Evolutionary conservation across 2,797 vertebrate genomes (phyloP).

Genomic region (Danio kyathit): DNA sequence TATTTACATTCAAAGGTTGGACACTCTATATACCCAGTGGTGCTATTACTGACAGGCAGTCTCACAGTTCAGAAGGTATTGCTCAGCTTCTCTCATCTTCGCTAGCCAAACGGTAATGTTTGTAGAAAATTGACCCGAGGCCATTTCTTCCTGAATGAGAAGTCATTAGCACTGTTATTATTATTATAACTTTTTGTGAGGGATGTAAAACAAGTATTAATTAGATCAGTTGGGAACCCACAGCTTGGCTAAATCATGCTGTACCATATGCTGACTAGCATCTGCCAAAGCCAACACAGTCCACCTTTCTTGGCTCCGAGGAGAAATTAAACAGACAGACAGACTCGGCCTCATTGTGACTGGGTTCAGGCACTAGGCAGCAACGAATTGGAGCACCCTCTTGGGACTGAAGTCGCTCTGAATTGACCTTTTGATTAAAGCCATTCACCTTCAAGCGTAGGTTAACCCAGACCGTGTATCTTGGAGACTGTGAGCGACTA

Average conservation of each 20-base stretch:
- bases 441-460: constrained; percentile 64
- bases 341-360: constrained; percentile 65
- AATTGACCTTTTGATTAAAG: constrained; percentile 72
- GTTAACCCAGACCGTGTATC: constrained; percentile 69
- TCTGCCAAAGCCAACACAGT: constrained; percentile 73
- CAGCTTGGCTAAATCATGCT: constrained; percentile 69
- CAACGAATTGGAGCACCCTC: constrained; percentile 38
- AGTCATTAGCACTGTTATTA: constrained; percentile 67
- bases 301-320: constrained; percentile 61
- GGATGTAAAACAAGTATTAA: constrained; percentile 73
- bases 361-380: constrained; percentile 54
- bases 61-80: constrained; percentile 59
- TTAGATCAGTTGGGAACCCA: constrained; percentile 74
- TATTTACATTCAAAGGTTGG: constrained; percentile 26
- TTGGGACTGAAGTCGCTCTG: constrained; percentile 68
- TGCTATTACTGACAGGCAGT: constrained; percentile 46
- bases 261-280: constrained; percentile 69
- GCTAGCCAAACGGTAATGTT: constrained; percentile 59
- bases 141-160: constrained; percentile 62
- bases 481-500: constrained; percentile 65
- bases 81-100: constrained; percentile 43
- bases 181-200: constrained; percentile 62
- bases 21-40: constrained; percentile 29
- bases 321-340: constrained; percentile 56
- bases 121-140: constrained; percentile 51